Base-by-base conservation (phyloP, 2,888 invertebrate species). In the Lasiommata megera region DNA sequence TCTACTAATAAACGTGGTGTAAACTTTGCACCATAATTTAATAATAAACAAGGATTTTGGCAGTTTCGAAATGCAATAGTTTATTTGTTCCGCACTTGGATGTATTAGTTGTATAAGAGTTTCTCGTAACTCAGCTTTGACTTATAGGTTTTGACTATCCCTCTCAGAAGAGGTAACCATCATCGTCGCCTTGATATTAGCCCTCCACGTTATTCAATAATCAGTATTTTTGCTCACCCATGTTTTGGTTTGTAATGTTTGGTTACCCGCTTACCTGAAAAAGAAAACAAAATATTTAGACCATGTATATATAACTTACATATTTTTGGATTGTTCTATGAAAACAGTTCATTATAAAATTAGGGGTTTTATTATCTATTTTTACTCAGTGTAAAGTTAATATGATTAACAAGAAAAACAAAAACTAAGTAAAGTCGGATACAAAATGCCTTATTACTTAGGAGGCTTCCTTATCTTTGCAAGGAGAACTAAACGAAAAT, bases 1-100 rank as follows among this genome's bases (percentile, higher is more conserved):
- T 31, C 16, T 17, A 16, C 29, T 16, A 31, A 31, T 31, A 46
- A 31, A 31, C 46, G 46, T 31, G 29, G 46, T 46, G 29, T 16
- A 31, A n/a, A 31, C 29, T 46, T 46, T 46, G 31, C 16, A 11
- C 29, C 11, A 46, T 46, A 46, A 46, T 31, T 16, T 46, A 9
- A 31, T 14, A 16, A 31, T 46, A 46, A 46, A 46, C 31, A 46
- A 16, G 44, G 28, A 44, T 29, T 29, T 31, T 31, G 46, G 11
- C 31, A 31, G 46, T 46, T 46, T 16, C 46, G 46, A 9, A 46
- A 44, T 31, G 29, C 31, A 46, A 46, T 23, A 23, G 43, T 43
- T 23, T 43, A 28, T 43, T 17, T 12, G 23, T 16, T 29, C 11
- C 11, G 29, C 46, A 44, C 44, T 44, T 44, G 14, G 14, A 44